Evolutionary conservation across 2,888 invertebrate genomes (phyloP), one percentile per base, ranked within the genome.

Genomic region (Crocallis elinguaria): DNA sequence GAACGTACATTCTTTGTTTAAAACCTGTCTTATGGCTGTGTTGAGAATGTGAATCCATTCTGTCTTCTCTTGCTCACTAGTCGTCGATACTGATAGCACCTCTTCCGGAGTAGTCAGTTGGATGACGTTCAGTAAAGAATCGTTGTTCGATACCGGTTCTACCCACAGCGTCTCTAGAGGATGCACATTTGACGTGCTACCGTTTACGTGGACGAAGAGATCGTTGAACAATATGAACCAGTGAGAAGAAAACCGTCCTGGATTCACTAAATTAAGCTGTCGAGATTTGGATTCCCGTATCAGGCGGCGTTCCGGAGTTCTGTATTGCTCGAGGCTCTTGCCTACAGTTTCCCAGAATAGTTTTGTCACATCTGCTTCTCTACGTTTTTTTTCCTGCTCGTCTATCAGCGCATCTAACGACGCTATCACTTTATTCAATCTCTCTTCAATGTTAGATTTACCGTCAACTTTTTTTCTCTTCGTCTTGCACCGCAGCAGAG

Each of bases 141-240:
- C 94, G 11, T 93, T 92, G 66, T 95, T 95, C n/a, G 93, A 91
- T 29, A 95, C 87, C 3, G 94, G 88, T 76, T 96, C 96, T 1
- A 97, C 93, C 98, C 98, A 98, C 36, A 97, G 79, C 0, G 95
- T 95, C 57, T 93, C 93, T 59, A 97, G 86, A 6, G 94, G 93
- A 82, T 96, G 95, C 0, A 93, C 81, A 50, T 92, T 93, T 43
- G 94, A 92, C 1, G 94, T 92, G 17, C 94, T 94, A 27, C 95
- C 95, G 69, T 93, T 93, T 17, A 95, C 88, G 73, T 97, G 96
- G 49, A 97, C 93, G 59, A 98, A 94, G 48, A 95, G 88, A 81
- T 98, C 97, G 49, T 95, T 96, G 72, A 98, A 94, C 41, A 98
- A 88, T 63, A 97, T 93, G 71, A 98, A 96, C 92, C 95, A 95